These are phyloP conservation scores for Osmerus mordax DNA, from an alignment of 2,113 vertebrate species.

Conservation along the genomic window DNA sequence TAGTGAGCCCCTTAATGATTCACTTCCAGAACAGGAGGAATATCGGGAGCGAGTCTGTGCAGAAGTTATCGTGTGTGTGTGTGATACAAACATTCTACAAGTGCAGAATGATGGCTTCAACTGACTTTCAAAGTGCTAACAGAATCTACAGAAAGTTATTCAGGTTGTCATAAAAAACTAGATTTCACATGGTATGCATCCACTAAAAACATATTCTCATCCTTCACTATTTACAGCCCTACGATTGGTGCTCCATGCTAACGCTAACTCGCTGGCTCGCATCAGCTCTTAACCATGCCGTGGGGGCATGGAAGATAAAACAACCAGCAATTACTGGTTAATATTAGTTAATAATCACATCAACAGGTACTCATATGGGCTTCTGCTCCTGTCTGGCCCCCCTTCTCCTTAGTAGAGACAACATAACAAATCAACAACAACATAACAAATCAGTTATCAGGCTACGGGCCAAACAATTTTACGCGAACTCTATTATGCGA, in stretches of 20 bases:
- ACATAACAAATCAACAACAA: no score
- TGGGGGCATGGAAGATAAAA: background rate
- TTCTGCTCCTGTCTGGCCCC: background rate
- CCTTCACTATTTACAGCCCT: constrained; percentile 6
- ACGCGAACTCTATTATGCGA: no score
- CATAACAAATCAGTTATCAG: no score
- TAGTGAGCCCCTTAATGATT: background rate
- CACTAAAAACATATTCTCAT: constrained; percentile 12
- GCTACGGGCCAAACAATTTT: no score
- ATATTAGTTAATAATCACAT: background rate
- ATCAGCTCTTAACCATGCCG: background rate
- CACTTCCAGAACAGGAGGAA: background rate
- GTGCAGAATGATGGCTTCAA: constrained; percentile 3
- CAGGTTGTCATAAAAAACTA: constrained; percentile 13
- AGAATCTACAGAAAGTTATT: constrained; percentile 8
- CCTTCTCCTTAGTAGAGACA: no score
- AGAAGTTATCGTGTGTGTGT: background rate
- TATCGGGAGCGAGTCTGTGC: background rate
- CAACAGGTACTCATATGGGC: background rate
- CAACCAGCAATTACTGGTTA: background rate
- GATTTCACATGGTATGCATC: constrained; percentile 7
- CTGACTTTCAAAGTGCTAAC: constrained; percentile 6
- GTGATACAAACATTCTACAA: background rate
- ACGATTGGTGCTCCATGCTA: background rate
- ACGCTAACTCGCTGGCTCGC: background rate